Conservation (phyloP, 2,888 invertebrate genomes). For the Hyposoter dolosus region DNA sequence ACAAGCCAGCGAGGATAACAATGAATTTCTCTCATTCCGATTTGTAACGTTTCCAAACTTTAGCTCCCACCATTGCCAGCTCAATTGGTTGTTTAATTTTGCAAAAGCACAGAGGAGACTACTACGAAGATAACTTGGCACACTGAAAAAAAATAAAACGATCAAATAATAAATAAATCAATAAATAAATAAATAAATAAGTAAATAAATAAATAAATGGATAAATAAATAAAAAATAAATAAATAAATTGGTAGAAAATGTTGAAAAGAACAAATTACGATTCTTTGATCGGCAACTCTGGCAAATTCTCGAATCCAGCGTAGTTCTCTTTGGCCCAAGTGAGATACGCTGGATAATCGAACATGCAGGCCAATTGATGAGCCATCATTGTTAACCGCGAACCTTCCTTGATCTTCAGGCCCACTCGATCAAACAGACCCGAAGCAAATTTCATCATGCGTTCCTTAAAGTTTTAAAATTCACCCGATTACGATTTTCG, state of each 20-base stretch:
- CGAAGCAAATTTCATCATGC: constrained; percentile 75
- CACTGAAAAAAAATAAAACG: constrained; percentile 63
- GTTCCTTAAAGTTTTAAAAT: constrained; percentile 73
- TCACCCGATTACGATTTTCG: background rate
- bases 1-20: constrained; percentile 80
- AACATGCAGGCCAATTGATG: constrained; percentile 77
- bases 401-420: constrained; percentile 71
- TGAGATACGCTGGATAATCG: constrained; percentile 76
- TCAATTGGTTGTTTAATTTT: constrained; percentile 76
- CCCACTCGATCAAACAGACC: constrained; percentile 75
- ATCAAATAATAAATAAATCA: background rate
- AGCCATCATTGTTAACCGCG: constrained; percentile 74
- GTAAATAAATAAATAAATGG: too few species aligned
- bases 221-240: too few species aligned
- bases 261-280: constrained; percentile 52
- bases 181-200: too few species aligned
- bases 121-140: constrained; percentile 76
- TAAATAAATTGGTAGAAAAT: too few species aligned
- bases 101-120: constrained; percentile 79
- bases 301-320: constrained; percentile 59
- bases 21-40: constrained; percentile 76
- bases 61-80: constrained; percentile 76
- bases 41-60: constrained; percentile 72
- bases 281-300: constrained; percentile 60
- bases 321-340: constrained; percentile 74